phyloP scores from a whole-genome alignment of 2,888 invertebrate species.

The Conomelus anceps region DNA sequence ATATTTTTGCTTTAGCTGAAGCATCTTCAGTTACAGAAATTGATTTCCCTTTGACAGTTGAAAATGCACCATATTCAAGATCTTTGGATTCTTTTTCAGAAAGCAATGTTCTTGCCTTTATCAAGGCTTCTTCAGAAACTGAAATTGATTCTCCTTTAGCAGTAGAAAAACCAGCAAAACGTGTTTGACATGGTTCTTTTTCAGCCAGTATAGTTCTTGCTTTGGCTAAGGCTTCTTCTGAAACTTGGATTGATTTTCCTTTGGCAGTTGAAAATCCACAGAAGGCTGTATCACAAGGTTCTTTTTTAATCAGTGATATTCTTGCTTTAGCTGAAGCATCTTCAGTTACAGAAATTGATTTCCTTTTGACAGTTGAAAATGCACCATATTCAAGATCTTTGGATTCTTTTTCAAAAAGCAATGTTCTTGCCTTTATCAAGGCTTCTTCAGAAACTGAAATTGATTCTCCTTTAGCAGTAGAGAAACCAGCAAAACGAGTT shows the following conservation, averaged over 20 bases:
- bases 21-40: too few species aligned
- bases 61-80: background rate
- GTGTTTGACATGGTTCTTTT: background rate
- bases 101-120: constrained; percentile 37
- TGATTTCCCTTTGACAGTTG: too few species aligned
- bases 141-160: constrained; percentile 32
- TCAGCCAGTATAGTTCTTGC: background rate
- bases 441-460: too few species aligned
- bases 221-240: constrained; percentile 8
- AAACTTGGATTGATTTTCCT: background rate
- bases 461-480: constrained; percentile 33
- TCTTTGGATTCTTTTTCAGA: constrained; percentile 29
- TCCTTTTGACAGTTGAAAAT: constrained; percentile 16
- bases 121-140: constrained; percentile 39
- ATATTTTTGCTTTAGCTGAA: constrained; percentile 22
- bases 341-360: constrained; percentile 9
- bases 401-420: background rate
- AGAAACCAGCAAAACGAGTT: constrained; percentile 29
- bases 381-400: background rate
- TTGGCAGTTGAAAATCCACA: background rate
- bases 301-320: constrained; percentile 27
- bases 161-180: constrained; percentile 31
- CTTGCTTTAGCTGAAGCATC: constrained; percentile 2
- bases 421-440: background rate
- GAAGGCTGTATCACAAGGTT: background rate